These are phyloP conservation scores for Ophioninae sp. DNA, from an alignment of 2,888 invertebrate genomes.

Conservation along the genomic window DNA sequence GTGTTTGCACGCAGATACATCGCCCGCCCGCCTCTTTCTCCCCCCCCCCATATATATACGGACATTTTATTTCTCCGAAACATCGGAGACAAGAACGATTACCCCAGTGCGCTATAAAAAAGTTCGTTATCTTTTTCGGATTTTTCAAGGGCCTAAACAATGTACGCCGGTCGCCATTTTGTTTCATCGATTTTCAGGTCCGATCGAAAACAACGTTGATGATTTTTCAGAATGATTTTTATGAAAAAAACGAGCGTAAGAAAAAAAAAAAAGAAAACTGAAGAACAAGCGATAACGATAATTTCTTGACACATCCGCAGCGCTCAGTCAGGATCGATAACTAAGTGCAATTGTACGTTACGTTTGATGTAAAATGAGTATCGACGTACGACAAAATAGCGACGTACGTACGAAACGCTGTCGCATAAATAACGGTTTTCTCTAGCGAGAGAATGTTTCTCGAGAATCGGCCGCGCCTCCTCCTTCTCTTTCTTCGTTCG, in stretches of 20 bases:
- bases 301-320: too few species aligned
- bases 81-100: constrained; percentile 30
- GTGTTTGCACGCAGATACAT: not conserved
- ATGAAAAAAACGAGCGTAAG: too few species aligned
- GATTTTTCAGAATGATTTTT: too few species aligned
- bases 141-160: too few species aligned
- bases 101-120: not conserved
- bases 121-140: too few species aligned
- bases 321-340: not conserved
- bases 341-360: not conserved
- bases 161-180: not conserved
- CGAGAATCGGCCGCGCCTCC: not conserved
- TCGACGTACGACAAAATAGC: constrained; percentile 33
- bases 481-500: not conserved
- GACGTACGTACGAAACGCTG: not conserved
- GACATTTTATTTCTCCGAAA: not conserved
- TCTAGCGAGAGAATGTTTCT: not conserved
- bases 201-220: too few species aligned
- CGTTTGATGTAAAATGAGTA: not conserved
- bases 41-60: not conserved
- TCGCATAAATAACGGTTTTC: constrained; percentile 10
- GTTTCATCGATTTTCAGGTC: too few species aligned
- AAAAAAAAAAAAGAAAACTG: too few species aligned
- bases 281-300: too few species aligned
- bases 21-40: not conserved